phyloP scores from a whole-genome alignment of 2,888 invertebrate genomes.

The Tachina grossa region DNA sequence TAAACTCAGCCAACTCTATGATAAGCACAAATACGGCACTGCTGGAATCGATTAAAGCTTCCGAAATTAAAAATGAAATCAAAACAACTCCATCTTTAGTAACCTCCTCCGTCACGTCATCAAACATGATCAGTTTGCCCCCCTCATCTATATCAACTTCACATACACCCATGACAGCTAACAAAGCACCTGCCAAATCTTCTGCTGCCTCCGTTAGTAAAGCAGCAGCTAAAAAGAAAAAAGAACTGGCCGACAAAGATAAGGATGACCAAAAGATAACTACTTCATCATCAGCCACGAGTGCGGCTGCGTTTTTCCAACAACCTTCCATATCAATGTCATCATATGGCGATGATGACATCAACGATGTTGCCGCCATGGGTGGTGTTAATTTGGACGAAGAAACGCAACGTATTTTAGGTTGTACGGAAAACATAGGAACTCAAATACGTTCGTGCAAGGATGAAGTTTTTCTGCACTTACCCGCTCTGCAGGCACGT shows the following conservation, averaged over 20 bases:
- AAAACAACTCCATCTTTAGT: constrained; percentile 70
- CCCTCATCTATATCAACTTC: constrained; percentile 64
- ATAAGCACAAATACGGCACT: constrained; percentile 73
- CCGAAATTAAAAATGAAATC: constrained; percentile 76
- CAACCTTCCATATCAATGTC: constrained; percentile 83
- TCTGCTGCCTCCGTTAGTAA: constrained; percentile 82
- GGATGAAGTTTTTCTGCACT: constrained; percentile 93
- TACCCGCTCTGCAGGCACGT: constrained; percentile 89
- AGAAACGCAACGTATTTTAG: constrained; percentile 96
- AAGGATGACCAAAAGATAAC: constrained; percentile 75
- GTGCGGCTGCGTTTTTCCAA: constrained; percentile 83
- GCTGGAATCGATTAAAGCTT: constrained; percentile 72
- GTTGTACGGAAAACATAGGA: constrained; percentile 94
- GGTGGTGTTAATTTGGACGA: constrained; percentile 98
- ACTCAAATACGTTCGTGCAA: constrained; percentile 95
- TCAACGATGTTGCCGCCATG: constrained; percentile 99
- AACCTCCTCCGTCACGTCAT: constrained; percentile 33
- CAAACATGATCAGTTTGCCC: constrained; percentile 39
- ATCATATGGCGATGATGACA: constrained; percentile 94
- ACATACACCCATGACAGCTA: constrained; percentile 68
- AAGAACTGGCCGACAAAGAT: constrained; percentile 86
- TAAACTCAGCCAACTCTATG: constrained; percentile 60
- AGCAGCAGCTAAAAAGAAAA: constrained; percentile 89
- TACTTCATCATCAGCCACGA: constrained; percentile 74
- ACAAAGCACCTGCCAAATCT: constrained; percentile 79